Percentiles rank a stretch among this genome's conserved stretches.
Conservation (phyloP, 2,797 vertebrate species). For the Mormyrus hasselquistii region DNA sequence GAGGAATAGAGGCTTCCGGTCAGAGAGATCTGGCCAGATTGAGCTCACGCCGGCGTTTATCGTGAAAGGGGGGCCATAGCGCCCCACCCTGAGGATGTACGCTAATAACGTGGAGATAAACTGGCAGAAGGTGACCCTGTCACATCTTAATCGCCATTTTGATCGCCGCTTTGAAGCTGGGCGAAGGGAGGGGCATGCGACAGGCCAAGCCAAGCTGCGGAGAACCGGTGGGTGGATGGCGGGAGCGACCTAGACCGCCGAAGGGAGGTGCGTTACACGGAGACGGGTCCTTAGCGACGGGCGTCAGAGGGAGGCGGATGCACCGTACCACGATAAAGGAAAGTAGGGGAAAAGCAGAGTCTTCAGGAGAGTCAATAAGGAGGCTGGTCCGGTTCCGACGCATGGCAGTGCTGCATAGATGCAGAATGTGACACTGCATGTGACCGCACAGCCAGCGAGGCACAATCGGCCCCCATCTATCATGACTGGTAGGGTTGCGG, state of each 20-base stretch:
- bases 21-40: not conserved
- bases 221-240: not conserved
- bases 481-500: not conserved
- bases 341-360: not conserved
- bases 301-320: not conserved
- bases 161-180: not conserved
- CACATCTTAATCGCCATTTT: not conserved
- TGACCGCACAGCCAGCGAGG: not conserved
- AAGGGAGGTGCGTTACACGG: not conserved
- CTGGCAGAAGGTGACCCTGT: not conserved
- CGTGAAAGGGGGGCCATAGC: not conserved
- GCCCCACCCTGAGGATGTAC: not conserved
- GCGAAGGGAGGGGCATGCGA: not conserved
- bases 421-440: not conserved
- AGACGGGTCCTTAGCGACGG: not conserved
- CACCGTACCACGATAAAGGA: not conserved
- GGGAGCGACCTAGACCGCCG: not conserved
- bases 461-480: not conserved
- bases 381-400: not conserved
- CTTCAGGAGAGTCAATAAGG: not conserved
- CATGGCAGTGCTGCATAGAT: not conserved
- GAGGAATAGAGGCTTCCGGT: not conserved
- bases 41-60: not conserved
- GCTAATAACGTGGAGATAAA: not conserved
- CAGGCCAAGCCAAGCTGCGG: not conserved